Conservation (phyloP, 2,113 vertebrate genomes). For the Colaptes auratus region DNA sequence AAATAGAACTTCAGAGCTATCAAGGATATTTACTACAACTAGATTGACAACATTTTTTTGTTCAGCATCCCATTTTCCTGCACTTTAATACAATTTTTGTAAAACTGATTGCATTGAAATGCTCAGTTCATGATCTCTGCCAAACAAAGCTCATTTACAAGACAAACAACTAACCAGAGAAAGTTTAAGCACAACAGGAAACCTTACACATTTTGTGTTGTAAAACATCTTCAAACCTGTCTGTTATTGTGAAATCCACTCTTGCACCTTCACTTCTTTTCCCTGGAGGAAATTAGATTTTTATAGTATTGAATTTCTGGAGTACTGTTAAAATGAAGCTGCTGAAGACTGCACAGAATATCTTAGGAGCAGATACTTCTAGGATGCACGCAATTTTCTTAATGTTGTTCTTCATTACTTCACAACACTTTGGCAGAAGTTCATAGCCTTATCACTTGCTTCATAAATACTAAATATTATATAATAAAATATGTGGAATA, state of each 20-base stretch:
- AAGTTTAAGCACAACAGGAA: background rate
- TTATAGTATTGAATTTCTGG: background rate
- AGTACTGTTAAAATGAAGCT: background rate
- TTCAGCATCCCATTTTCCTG: background rate
- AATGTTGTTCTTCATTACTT: background rate
- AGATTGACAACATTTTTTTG: background rate
- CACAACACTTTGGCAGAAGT: background rate
- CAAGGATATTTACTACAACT: background rate
- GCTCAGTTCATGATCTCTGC: background rate
- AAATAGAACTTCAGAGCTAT: background rate
- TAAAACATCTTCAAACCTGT: background rate
- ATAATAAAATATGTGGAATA: background rate
- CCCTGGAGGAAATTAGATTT: background rate
- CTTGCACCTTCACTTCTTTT: background rate
- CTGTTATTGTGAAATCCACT: background rate
- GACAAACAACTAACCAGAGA: background rate
- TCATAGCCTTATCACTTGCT: background rate
- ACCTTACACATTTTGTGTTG: accelerated
- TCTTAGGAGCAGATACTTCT: background rate
- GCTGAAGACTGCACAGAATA: background rate
- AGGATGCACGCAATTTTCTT: background rate
- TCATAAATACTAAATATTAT: background rate
- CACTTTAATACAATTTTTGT: background rate
- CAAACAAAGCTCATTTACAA: background rate
- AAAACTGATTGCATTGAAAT: background rate